Conservation (phyloP, 2,113 vertebrate species). For the Podarcis cretensis region DNA sequence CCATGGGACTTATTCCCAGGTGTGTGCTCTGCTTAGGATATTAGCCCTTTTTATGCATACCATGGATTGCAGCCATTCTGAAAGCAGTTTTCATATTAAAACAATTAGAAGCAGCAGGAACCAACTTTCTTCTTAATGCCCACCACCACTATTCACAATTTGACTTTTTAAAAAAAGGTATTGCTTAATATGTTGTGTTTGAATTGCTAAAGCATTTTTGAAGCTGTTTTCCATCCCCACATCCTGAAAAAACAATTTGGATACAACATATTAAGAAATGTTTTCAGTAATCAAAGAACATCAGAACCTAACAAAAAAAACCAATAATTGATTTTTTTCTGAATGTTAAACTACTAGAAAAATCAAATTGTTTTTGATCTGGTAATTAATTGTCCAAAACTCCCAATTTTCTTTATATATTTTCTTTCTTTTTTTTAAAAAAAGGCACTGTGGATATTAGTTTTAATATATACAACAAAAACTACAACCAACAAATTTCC, state of each 20-base stretch:
- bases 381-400: neutral
- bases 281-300: neutral
- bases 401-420: neutral
- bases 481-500: too few relatives aligned
- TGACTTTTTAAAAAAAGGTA: neutral
- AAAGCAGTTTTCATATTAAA: neutral
- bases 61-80: neutral
- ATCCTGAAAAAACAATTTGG: neutral
- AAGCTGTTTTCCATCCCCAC: neutral
- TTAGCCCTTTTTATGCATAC: neutral
- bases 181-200: neutral
- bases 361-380: neutral
- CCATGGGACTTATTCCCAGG: too few relatives aligned
- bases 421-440: too few relatives aligned
- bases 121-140: neutral
- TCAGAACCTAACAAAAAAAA: neutral
- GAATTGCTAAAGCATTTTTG: neutral
- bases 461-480: too few relatives aligned
- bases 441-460: too few relatives aligned
- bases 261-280: neutral
- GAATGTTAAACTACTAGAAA: neutral
- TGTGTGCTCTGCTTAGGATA: too few relatives aligned
- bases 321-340: too few relatives aligned
- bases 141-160: neutral
- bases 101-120: neutral